phyloP scores from a whole-genome alignment of 2,888 invertebrate genomes.

The Drosophila planitibia region DNA sequence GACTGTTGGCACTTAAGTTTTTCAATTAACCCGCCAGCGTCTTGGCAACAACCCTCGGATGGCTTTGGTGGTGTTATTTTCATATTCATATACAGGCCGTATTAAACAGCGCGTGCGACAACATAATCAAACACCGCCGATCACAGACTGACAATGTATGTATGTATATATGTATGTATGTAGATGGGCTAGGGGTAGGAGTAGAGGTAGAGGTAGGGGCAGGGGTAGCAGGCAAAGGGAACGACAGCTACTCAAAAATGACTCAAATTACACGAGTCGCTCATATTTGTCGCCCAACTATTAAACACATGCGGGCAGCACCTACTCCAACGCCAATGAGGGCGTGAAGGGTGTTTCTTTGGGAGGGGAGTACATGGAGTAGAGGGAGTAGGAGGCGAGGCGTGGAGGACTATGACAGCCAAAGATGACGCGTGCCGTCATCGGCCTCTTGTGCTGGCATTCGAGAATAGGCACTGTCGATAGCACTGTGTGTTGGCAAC shows the following conservation, averaged over 20 bases:
- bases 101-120: slow-evolving; percentile 84
- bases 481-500: neutral
- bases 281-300: slow-evolving; percentile 64
- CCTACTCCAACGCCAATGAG: slow-evolving; percentile 9
- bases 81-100: slow-evolving; percentile 74
- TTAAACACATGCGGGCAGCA: slow-evolving; percentile 69
- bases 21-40: slow-evolving; percentile 79
- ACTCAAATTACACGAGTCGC: slow-evolving; percentile 72
- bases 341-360: neutral
- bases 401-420: slow-evolving; percentile 7
- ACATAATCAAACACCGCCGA: slow-evolving; percentile 82
- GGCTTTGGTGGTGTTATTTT: neutral
- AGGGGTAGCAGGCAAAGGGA: neutral
- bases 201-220: neutral
- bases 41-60: slow-evolving; percentile 52
- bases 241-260: slow-evolving; percentile 56
- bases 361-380: neutral
- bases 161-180: neutral
- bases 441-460: slow-evolving; percentile 39
- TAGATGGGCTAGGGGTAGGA: neutral
- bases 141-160: slow-evolving; percentile 15
- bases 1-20: slow-evolving; percentile 82
- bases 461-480: slow-evolving; percentile 38
- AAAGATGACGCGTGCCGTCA: slow-evolving; percentile 62
- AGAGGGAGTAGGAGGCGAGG: neutral